Conservation (phyloP, 2,113 vertebrate genomes). For the Pelmatolapia mariae region DNA sequence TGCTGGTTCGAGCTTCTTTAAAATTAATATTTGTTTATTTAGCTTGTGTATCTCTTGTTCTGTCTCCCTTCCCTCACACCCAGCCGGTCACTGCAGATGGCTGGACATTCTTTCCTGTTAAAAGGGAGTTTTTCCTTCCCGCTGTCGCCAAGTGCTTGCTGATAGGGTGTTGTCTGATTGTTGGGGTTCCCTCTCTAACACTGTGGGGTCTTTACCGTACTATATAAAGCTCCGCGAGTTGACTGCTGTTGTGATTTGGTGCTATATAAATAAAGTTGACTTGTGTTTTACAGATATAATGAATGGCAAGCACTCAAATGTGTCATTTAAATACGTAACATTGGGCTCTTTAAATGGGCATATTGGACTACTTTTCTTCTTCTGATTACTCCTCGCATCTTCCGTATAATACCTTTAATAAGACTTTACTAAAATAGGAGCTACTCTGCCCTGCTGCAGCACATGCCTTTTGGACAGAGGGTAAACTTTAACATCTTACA, state of each 20-base stretch:
- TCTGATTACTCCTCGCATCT: neutral
- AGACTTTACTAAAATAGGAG: constrained; percentile 24
- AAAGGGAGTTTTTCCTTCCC: neutral
- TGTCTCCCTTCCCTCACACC: neutral
- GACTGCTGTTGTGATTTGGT: neutral
- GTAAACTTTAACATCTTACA: constrained; percentile 40
- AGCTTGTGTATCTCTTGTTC: neutral
- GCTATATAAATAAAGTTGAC: neutral
- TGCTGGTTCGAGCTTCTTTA: neutral
- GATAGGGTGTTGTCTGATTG: neutral
- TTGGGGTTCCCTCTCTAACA: neutral
- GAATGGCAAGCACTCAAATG: neutral
- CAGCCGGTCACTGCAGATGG: neutral
- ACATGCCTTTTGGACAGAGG: constrained; percentile 24
- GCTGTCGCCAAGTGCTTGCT: neutral
- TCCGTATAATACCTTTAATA: constrained; percentile 50
- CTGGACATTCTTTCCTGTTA: neutral
- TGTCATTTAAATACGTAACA: neutral
- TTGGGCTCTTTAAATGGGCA: neutral
- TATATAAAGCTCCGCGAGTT: neutral
- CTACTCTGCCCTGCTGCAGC: constrained; percentile 9
- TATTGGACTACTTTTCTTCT: neutral
- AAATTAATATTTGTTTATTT: neutral
- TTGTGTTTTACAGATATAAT: neutral
- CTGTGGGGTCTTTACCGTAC: neutral